Evolutionary conservation across 2,113 vertebrate species (phyloP), one percentile per base, ranked within the genome.

Genomic region (Nycticryphes semicollaris): DNA sequence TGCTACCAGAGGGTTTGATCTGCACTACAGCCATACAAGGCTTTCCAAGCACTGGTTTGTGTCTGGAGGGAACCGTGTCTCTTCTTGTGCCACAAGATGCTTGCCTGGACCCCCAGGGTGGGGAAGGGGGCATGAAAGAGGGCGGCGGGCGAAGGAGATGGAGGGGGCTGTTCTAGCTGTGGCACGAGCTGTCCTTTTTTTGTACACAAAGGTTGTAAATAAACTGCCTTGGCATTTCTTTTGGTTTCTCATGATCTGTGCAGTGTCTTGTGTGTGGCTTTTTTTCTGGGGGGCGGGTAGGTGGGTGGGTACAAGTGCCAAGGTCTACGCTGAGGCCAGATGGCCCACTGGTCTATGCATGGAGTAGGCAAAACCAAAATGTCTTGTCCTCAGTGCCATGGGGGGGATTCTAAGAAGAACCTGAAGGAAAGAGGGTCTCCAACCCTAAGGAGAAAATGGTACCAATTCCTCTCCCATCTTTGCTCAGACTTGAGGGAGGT

Each of bases 151-250:
- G 31, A 47, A 43, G 57, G 81, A 24, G 48, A 47, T 0, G 7
- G 86, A 64, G 51, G 76, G 64, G 62, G 50, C 39, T 81, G 79
- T 72, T 87, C 80, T 53, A 27, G 35, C 68, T 51, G 90, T 68
- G 90, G 72, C 87, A 47, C 19, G 67, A 94, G 93, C 93, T 91
- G 92, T 93, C 94, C 91, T 43, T 84, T 39, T 94, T 97, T 96
- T 97, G 96, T 97, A 96, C 24, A 82, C 87, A 90, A 89, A 28
- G 1, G 70, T 90, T 97, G 96, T 96, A 97, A 97, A 97, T 97
- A 97, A 97, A 96, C 95, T 94, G 95, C 95, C 96, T 96, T 90
- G 94, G 96, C 96, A 73, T 97, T 96, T 94, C 81, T 90, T 93
- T 75, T 2, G 22, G 67, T 96, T 94, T 96, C 95, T 92, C 84